phyloP scores from a whole-genome alignment of 2,113 vertebrate genomes.

The Mesembrinibis cayennensis region DNA sequence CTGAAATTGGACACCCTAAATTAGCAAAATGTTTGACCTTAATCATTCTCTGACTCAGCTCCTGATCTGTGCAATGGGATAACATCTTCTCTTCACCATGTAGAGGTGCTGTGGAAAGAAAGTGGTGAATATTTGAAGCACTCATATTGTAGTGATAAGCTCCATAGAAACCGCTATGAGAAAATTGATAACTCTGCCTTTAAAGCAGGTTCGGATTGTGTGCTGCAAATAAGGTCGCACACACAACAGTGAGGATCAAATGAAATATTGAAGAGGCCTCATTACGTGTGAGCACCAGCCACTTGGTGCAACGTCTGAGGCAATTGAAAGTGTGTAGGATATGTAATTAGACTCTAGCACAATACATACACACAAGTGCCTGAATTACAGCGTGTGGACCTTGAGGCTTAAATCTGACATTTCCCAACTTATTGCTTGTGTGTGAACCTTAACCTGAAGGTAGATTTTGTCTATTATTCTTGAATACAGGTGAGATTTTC shows the following conservation, averaged over 20 bases:
- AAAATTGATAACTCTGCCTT: background rate
- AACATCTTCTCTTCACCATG: background rate
- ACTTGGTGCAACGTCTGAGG: background rate
- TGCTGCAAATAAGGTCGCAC: background rate
- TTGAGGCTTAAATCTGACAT: background rate
- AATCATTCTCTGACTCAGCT: slow-evolving; percentile 24
- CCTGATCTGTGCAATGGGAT: background rate
- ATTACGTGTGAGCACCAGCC: background rate
- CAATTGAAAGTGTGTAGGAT: background rate
- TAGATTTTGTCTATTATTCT: background rate
- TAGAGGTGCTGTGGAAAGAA: background rate
- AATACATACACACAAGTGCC: background rate
- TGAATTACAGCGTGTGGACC: background rate
- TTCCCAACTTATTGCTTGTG: background rate
- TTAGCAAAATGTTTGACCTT: slow-evolving; percentile 45
- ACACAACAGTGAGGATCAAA: background rate
- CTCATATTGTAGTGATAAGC: background rate
- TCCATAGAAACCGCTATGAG: background rate
- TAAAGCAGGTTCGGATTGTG: background rate
- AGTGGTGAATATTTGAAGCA: background rate
- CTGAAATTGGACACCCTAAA: slow-evolving; percentile 33
- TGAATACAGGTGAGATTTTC: background rate
- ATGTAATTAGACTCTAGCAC: background rate
- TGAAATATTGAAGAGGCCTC: slow-evolving; percentile 14
- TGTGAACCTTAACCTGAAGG: background rate